phyloP scores from a whole-genome alignment of 2,113 vertebrate species.

The Cepphus grylle region DNA sequence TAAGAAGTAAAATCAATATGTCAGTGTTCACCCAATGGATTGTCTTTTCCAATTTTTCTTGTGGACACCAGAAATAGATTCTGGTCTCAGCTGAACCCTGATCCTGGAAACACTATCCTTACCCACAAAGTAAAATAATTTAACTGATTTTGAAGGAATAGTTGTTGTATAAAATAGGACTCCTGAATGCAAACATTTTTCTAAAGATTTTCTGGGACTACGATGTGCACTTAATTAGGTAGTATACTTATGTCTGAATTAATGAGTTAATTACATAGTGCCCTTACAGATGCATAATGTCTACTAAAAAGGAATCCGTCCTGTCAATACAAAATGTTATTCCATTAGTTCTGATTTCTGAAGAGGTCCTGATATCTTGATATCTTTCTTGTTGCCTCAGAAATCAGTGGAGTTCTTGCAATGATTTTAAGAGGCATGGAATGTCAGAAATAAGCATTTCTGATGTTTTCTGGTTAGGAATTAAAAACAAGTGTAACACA shows the following conservation, averaged over 20 bases:
- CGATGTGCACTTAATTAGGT: neutral
- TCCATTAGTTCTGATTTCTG: neutral
- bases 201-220: neutral
- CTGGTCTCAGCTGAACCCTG: neutral
- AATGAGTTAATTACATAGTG: neutral
- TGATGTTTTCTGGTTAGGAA: neutral
- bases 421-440: neutral
- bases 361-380: neutral
- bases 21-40: neutral
- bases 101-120: neutral
- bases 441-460: neutral
- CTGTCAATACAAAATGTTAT: neutral
- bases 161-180: neutral
- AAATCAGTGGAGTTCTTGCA: neutral
- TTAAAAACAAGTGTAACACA: neutral
- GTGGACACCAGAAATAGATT: neutral
- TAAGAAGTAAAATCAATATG: conserved; percentile 23
- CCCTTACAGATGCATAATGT: neutral
- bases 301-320: neutral
- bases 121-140: neutral
- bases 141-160: neutral
- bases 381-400: neutral
- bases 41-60: neutral
- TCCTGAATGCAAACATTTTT: neutral
- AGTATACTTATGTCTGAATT: neutral